A percentile compares a stretch with the other conserved stretches of the same genome.
Conservation (phyloP, 2,888 invertebrate species). For the Eucera pruinosa region DNA sequence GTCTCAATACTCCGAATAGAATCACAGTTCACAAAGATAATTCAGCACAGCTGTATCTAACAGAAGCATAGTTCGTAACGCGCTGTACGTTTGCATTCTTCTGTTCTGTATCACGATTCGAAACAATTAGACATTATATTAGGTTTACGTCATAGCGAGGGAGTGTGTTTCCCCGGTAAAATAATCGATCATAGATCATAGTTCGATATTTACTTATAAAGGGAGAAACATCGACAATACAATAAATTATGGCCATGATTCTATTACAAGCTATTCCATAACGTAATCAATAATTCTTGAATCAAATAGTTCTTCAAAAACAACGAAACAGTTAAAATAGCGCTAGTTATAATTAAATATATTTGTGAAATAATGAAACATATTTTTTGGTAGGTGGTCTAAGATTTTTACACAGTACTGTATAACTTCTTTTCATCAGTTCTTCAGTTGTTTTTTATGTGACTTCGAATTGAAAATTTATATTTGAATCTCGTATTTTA, state of each 20-base stretch:
- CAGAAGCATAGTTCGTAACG: slow-evolving; percentile 4
- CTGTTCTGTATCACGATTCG: slow-evolving; percentile 45
- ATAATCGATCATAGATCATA: slow-evolving; percentile 29
- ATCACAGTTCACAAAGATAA: slow-evolving; percentile 1
- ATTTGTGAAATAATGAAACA: too few species aligned
- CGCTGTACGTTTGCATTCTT: slow-evolving; percentile 43
- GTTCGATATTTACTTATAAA: slow-evolving; percentile 6
- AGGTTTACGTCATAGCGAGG: slow-evolving; percentile 2
- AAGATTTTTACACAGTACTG: too few species aligned
- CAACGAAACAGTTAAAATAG: too few species aligned
- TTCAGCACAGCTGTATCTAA: background rate
- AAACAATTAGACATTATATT: slow-evolving; percentile 35
- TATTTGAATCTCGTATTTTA: too few species aligned
- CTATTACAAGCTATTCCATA: background rate
- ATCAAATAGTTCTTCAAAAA: too few species aligned
- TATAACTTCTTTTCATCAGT: background rate
- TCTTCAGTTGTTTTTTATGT: background rate
- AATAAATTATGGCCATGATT: background rate
- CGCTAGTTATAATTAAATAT: too few species aligned
- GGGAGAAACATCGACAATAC: background rate
- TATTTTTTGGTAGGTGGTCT: too few species aligned
- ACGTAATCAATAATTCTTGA: background rate
- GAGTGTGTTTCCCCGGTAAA: background rate
- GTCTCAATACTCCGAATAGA: background rate
- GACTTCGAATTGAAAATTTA: too few species aligned